These are phyloP conservation scores for Molanna angustata DNA, from an alignment of 2,888 invertebrate genomes.

Conservation along the genomic window DNA sequence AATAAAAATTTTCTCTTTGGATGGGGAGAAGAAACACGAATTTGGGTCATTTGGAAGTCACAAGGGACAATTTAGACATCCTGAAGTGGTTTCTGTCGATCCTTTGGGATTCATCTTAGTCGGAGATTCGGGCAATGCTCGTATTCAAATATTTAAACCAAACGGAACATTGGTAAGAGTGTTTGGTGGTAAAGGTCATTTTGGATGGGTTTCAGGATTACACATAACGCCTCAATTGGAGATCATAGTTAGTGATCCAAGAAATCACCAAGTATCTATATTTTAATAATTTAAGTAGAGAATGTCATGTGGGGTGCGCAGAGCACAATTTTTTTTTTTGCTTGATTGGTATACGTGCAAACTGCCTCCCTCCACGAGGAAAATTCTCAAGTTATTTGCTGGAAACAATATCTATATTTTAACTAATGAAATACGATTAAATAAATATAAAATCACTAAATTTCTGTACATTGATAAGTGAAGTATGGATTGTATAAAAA, in stretches of 20 bases:
- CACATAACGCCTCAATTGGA: conserved; percentile 59
- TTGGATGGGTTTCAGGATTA: conserved; percentile 70
- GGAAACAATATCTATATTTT: too few species aligned
- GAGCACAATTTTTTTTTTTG: too few species aligned
- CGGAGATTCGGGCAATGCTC: conserved; percentile 74
- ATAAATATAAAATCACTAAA: too few species aligned
- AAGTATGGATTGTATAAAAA: too few species aligned
- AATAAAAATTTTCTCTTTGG: conserved; percentile 58
- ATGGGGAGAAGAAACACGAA: conserved; percentile 55
- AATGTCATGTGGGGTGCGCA: too few species aligned
- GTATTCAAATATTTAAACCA: conserved; percentile 72
- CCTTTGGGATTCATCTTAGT: conserved; percentile 71
- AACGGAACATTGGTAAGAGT: conserved; percentile 66
- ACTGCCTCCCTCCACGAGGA: too few species aligned
- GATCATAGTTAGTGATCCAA: conserved; percentile 61
- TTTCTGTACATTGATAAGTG: too few species aligned
- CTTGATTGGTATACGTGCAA: too few species aligned
- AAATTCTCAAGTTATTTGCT: too few species aligned
- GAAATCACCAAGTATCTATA: conserved; percentile 50
- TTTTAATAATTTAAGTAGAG: too few species aligned
- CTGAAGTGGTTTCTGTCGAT: conserved; percentile 71
- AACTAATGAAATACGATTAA: too few species aligned
- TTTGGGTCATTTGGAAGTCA: conserved; percentile 66
- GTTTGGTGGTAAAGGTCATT: conserved; percentile 58
- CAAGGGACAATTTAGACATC: conserved; percentile 69